These are phyloP conservation scores for Tinamus major DNA, from an alignment of 2,797 vertebrate species.

Conservation along the genomic window DNA sequence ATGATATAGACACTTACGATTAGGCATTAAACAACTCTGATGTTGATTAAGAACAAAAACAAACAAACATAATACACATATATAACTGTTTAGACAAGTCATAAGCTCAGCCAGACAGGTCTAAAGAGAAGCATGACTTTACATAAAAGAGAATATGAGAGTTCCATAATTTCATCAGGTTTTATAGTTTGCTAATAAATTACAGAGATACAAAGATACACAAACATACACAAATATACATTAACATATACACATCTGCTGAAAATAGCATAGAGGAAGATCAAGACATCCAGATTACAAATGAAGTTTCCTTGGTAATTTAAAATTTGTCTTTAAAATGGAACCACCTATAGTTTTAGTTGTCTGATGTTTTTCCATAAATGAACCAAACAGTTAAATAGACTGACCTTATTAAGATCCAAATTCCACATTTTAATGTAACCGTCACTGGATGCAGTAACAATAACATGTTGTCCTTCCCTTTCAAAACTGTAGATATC, in stretches of 20 bases:
- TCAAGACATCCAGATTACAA: not conserved
- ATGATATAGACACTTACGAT: not conserved
- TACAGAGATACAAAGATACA: not conserved
- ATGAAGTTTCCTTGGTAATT: not conserved
- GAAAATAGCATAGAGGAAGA: not conserved
- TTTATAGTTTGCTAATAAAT: not conserved
- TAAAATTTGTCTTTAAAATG: not conserved
- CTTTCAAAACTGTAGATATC: conserved; percentile 86
- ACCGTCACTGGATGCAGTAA: conserved; percentile 95
- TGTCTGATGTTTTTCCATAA: not conserved
- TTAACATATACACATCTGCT: not conserved
- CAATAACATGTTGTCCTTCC: conserved; percentile 84
- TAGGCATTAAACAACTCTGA: not conserved
- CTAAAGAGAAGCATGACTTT: not conserved
- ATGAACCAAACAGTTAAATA: not conserved
- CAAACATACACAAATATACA: not conserved
- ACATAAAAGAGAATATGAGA: not conserved
- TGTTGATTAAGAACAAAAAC: not conserved
- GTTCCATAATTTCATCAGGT: not conserved
- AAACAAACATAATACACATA: no score
- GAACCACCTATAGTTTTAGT: not conserved
- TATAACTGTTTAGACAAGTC: not conserved
- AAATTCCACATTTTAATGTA: conserved; percentile 96
- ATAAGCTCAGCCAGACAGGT: not conserved
- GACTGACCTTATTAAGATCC: conserved; percentile 84